Evolutionary conservation across 2,888 invertebrate genomes (phyloP).

Genomic region (Amitus sp.): DNA sequence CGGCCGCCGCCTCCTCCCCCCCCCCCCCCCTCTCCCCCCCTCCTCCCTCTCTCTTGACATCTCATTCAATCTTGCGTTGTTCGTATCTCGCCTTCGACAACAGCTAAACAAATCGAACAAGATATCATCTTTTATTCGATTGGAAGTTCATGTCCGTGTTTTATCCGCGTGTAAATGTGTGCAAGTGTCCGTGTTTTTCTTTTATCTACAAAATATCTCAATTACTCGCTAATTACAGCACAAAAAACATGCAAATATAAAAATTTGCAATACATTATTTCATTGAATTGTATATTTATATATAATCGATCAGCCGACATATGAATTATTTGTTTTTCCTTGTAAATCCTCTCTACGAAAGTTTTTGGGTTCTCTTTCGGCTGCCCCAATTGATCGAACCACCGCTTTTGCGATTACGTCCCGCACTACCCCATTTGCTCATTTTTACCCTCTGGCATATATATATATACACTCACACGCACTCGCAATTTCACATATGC

Average conservation of each 20-base stretch:
- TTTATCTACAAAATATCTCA: constrained; percentile 66
- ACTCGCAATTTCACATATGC: constrained; percentile 39
- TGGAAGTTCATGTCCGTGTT: constrained; percentile 4
- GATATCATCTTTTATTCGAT: too few relatives aligned
- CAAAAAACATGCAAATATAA: constrained; percentile 65
- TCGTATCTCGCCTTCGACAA: too few relatives aligned
- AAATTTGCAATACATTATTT: constrained; percentile 64
- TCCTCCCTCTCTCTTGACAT: too few relatives aligned
- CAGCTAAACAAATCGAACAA: too few relatives aligned
- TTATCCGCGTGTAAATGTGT: neutral
- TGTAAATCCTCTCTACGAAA: constrained; percentile 50
- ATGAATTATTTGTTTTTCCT: constrained; percentile 46
- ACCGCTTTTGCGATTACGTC: neutral
- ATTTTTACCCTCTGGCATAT: neutral
- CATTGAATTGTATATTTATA: constrained; percentile 52
- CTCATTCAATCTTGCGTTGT: too few relatives aligned
- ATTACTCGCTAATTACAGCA: constrained; percentile 66
- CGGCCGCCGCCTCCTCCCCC: too few relatives aligned
- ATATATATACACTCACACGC: constrained; percentile 22
- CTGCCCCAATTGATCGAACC: constrained; percentile 2
- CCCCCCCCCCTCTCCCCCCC: too few relatives aligned
- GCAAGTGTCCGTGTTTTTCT: constrained; percentile 26
- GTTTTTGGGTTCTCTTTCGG: constrained; percentile 25
- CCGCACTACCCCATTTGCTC: constrained; percentile 7
- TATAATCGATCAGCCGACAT: constrained; percentile 59